A percentile compares a stretch with the other conserved stretches of the same genome.
phyloP scores from a whole-genome alignment of 2,113 vertebrate species.

The Tachuris rubrigastra region DNA sequence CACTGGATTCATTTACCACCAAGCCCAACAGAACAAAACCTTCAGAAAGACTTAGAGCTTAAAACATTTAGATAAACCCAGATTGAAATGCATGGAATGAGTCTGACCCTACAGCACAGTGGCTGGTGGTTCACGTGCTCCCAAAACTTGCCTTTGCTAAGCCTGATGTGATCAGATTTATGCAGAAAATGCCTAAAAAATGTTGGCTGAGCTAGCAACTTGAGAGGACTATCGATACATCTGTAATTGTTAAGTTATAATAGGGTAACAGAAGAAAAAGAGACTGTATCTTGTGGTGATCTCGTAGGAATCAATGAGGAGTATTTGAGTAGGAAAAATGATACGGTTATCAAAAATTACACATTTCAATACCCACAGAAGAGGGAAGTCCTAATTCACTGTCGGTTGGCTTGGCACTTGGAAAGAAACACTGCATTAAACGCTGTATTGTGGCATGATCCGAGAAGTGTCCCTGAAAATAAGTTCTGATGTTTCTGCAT shows the following conservation, averaged over 20 bases:
- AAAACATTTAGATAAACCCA: neutral
- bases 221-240: neutral
- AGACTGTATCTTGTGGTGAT: neutral
- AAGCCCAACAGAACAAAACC: neutral
- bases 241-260: neutral
- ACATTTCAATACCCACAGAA: neutral
- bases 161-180: neutral
- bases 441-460: neutral
- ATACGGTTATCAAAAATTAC: neutral
- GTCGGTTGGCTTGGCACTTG: neutral
- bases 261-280: neutral
- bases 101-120: neutral
- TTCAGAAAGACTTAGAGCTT: neutral
- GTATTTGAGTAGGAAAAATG: neutral
- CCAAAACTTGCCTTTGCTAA: neutral
- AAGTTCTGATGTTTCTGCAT: neutral
- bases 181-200: neutral
- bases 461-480: neutral
- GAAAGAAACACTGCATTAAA: neutral
- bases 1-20: neutral
- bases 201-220: neutral
- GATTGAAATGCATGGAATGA: neutral
- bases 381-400: neutral
- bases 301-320: neutral
- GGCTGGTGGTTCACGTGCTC: neutral